These are phyloP conservation scores for Melanitta fusca DNA, from an alignment of 2,797 vertebrate species.

Conservation along the genomic window DNA sequence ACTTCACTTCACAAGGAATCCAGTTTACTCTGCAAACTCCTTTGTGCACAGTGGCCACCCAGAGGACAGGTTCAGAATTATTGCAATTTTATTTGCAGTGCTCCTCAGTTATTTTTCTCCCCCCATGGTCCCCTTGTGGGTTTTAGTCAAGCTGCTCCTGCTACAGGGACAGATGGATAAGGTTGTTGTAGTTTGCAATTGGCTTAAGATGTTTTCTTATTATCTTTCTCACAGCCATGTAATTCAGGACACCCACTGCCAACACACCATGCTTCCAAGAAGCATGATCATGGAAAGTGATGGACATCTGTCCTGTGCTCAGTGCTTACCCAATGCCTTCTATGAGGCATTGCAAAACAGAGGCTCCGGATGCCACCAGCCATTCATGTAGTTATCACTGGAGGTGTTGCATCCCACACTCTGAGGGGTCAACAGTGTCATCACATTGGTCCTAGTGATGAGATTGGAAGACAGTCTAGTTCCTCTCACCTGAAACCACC, in stretches of 20 bases:
- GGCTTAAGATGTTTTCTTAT: neutral
- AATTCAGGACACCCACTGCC: neutral
- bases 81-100: neutral
- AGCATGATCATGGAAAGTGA: neutral
- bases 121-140: neutral
- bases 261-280: neutral
- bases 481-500: slow-evolving; percentile 40
- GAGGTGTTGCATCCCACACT: accelerated
- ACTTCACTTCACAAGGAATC: too few relatives aligned
- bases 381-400: neutral
- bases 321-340: neutral
- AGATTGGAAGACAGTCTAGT: neutral
- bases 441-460: neutral
- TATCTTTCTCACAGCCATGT: neutral
- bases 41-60: neutral
- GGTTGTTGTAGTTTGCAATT: neutral
- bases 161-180: too few relatives aligned
- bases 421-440: accelerated
- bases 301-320: accelerated
- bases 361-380: neutral
- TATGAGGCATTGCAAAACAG: neutral
- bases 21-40: neutral
- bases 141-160: neutral
- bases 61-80: neutral
- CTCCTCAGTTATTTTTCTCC: neutral